Evolutionary conservation across 35 echinoderm and acorn worm genomes (phyloP), one percentile per base, ranked within the genome.

Genomic region (Heliocidaris erythrogramma): DNA sequence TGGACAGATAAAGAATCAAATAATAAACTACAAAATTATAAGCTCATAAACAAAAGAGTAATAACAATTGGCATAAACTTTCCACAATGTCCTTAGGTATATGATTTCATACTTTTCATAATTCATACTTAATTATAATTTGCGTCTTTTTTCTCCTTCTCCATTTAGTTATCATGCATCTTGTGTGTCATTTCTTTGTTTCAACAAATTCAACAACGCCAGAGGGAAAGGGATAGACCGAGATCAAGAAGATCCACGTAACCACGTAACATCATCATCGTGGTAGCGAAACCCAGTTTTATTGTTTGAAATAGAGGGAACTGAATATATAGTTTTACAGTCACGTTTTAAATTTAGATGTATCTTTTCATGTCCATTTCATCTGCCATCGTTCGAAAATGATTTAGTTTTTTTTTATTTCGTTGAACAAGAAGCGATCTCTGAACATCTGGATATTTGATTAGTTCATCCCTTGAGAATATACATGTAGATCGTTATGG

Each of bases 111-210:
- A 42, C 12, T 17, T 89, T 32, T 89, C 2, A 48, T 89, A 9
- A 4, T 47, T 3, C 31, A 13, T 86, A 86, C 2, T 86, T 10
- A 32, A 3, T 30, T 30, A 32, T 86, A 21, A 30, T 86, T 30
- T 86, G 11, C 5, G 10, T 86, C 31, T 32, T 13, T 89, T 47
- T 89, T 13, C 24, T 89, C 17, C 14, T 89, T n/a, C 31, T 86
- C 5, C 87, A 78, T 78, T 78, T 9, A 89, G 87, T 48, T 89
- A 48, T 89, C 87, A 48, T 89, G 87, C 87, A 27, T 89, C 14
- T 48, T 89, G 32, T 89, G 87, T 7, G 87, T 89, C 31, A 31
- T 89, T 89, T 89, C 87, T 89, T 48, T 89, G 31, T 89, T 89
- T 48, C 87, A 89, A 48, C 87, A 89, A 89, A 89, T 89, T 48